Evolutionary conservation across 2,888 invertebrate genomes (phyloP).

Genomic region (Agrochola litura): DNA sequence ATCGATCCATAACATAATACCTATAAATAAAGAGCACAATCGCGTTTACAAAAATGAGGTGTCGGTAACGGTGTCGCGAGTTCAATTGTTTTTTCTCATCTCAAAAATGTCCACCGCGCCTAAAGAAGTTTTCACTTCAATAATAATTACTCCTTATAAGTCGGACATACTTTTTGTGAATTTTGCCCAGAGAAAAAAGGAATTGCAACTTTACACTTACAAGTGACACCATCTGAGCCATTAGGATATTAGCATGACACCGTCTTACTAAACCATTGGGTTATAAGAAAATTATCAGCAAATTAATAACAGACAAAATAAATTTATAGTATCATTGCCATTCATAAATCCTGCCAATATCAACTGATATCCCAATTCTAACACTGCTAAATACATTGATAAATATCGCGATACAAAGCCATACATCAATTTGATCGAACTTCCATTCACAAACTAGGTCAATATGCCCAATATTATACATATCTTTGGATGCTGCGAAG

Average conservation of each 20-base stretch:
- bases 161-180: background rate
- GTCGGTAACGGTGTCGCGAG: no score
- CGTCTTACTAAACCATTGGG: no score
- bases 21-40: no score
- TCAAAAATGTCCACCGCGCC: no score
- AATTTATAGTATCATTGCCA: background rate
- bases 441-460: conserved; percentile 46
- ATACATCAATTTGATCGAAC: conserved; percentile 51
- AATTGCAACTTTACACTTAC: background rate
- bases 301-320: background rate
- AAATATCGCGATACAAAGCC: conserved; percentile 23
- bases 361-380: conserved; percentile 11
- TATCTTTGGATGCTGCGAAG: conserved; percentile 35
- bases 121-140: no score
- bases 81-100: no score
- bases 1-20: no score
- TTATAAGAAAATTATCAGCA: no score
- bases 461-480: conserved; percentile 40
- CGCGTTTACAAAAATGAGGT: no score
- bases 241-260: no score
- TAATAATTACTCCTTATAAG: no score
- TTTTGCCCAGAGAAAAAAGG: background rate
- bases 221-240: background rate
- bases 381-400: conserved; percentile 33
- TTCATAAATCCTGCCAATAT: conserved; percentile 25